phyloP scores from a whole-genome alignment of 2,113 vertebrate species.

The Chloropsis hardwickii region DNA sequence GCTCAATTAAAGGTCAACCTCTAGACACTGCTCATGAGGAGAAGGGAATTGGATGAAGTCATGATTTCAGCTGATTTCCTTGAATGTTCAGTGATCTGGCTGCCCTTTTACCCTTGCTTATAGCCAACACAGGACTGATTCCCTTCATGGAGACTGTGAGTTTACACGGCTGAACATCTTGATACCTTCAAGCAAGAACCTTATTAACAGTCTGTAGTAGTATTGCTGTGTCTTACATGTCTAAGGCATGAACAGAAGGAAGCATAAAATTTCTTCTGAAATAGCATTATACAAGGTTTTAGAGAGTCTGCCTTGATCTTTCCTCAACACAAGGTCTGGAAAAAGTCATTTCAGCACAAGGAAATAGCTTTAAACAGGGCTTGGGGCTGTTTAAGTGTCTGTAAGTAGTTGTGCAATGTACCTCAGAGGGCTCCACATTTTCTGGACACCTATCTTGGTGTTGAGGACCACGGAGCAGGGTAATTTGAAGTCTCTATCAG shows the following conservation, averaged over 20 bases:
- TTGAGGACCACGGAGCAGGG: rapidly evolving
- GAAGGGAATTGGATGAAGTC: background rate
- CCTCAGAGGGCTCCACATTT: background rate
- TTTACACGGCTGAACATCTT: background rate
- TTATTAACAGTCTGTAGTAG: background rate
- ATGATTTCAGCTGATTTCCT: background rate
- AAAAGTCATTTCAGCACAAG: background rate
- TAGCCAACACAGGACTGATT: background rate
- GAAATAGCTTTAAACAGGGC: background rate
- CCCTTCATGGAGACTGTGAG: background rate
- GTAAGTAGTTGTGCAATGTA: background rate
- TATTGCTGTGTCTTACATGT: background rate
- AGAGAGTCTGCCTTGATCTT: background rate
- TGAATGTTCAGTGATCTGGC: background rate
- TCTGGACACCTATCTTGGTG: background rate
- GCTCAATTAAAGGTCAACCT: background rate
- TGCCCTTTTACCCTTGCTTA: background rate
- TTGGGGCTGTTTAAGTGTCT: background rate
- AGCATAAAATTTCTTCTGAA: background rate
- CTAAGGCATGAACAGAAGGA: background rate
- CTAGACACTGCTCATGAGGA: background rate
- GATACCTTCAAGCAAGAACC: background rate
- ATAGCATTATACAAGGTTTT: background rate
- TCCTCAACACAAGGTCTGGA: background rate
- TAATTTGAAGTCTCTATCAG: background rate